Evolutionary conservation across 2,888 invertebrate genomes (phyloP).

Genomic region (Tetheella fluctuosa): DNA sequence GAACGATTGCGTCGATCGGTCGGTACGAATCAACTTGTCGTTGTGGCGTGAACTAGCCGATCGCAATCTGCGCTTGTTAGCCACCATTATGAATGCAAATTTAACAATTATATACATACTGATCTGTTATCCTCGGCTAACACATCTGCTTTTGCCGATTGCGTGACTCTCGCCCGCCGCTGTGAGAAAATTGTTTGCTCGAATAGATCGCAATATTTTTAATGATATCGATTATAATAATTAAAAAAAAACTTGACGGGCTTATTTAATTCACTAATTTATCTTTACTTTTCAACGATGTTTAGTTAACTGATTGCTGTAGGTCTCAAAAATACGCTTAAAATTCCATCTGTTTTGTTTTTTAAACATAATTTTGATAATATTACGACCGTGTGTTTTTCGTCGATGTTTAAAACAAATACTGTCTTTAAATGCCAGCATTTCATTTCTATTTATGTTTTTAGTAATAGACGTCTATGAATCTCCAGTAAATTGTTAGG

Average conservation of each 20-base stretch:
- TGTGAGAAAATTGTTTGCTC: conserved; percentile 50
- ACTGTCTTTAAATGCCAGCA: too few species aligned
- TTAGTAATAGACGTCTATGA: too few species aligned
- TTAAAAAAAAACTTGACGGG: conserved; percentile 27
- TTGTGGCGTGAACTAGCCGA: conserved; percentile 70
- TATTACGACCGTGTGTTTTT: too few species aligned
- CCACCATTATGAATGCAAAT: conserved; percentile 77
- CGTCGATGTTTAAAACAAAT: too few species aligned
- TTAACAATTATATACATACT: conserved; percentile 67
- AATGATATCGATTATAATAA: conserved; percentile 41
- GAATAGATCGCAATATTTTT: conserved; percentile 44
- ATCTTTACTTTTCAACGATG: background rate
- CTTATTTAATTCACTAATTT: conserved; percentile 24
- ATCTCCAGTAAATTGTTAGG: too few species aligned
- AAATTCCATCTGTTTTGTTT: background rate
- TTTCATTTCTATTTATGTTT: too few species aligned
- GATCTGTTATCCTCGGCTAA: conserved; percentile 45
- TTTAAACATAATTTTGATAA: background rate
- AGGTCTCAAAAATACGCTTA: background rate
- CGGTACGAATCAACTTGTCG: conserved; percentile 66
- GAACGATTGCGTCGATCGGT: conserved; percentile 45
- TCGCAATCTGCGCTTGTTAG: conserved; percentile 75
- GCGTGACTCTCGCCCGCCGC: conserved; percentile 54
- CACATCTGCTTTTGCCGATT: conserved; percentile 52
- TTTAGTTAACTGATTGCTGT: background rate